These are phyloP conservation scores for Polyploca ridens DNA, from an alignment of 2,888 invertebrate genomes.

Conservation along the genomic window DNA sequence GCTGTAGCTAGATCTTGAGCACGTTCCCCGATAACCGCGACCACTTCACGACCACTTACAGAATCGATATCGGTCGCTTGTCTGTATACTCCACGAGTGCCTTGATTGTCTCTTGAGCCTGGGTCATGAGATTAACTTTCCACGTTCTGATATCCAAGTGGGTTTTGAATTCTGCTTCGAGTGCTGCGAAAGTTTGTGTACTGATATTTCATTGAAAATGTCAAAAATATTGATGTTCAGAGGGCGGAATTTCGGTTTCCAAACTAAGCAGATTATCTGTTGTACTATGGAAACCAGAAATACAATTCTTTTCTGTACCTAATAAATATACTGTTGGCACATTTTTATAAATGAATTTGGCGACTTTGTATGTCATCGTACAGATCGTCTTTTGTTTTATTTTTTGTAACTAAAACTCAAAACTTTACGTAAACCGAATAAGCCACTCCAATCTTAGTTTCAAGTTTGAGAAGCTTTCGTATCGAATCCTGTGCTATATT, in stretches of 20 bases:
- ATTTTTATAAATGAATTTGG: too few species aligned
- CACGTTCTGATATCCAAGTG: neutral
- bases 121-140: slow-evolving; percentile 37
- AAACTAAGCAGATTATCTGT: neutral
- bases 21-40: slow-evolving; percentile 51
- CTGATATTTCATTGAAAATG: neutral
- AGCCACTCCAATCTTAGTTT: slow-evolving; percentile 22
- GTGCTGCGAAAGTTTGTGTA: neutral
- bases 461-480: slow-evolving; percentile 19
- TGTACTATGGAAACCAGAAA: too few species aligned
- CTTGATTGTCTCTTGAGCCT: slow-evolving; percentile 32
- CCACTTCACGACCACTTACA: slow-evolving; percentile 28
- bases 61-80: slow-evolving; percentile 40
- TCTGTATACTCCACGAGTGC: slow-evolving; percentile 34
- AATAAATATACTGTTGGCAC: too few species aligned
- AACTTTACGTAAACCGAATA: slow-evolving; percentile 17
- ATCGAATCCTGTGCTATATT: slow-evolving; percentile 2
- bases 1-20: slow-evolving; percentile 47
- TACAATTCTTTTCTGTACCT: too few species aligned
- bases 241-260: neutral
- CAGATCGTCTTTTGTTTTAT: too few species aligned
- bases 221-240: neutral
- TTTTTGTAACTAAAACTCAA: too few species aligned
- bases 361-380: too few species aligned
- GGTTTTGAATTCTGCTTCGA: neutral